Evolutionary conservation across 2,113 vertebrate genomes (phyloP).

Genomic region (Athene noctua): DNA sequence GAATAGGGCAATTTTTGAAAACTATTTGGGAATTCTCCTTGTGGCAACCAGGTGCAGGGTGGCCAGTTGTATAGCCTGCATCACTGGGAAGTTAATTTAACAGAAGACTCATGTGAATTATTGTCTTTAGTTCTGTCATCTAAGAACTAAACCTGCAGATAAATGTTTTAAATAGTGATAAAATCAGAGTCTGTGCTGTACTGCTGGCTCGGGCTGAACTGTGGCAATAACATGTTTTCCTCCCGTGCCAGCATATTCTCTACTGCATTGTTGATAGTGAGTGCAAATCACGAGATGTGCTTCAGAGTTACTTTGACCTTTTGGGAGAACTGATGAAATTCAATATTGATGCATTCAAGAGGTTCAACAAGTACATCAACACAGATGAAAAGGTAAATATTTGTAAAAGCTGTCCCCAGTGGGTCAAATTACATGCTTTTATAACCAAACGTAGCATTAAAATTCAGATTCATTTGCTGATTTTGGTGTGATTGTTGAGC

Average conservation of each 20-base stretch:
- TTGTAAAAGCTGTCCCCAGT: not conserved
- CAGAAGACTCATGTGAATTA: not conserved
- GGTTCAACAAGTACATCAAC: conserved; percentile 98
- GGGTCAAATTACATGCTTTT: not conserved
- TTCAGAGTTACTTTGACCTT: conserved; percentile 98
- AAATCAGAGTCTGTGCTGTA: not conserved
- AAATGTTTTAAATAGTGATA: not conserved
- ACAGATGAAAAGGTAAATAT: conserved; percentile 91
- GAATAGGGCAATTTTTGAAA: not conserved
- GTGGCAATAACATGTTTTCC: not conserved
- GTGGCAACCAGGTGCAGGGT: not conserved
- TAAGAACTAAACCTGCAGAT: not conserved
- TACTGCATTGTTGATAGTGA: conserved; percentile 99
- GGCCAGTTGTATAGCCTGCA: not conserved
- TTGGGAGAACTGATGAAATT: conserved; percentile 99
- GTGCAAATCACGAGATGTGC: conserved; percentile 94
- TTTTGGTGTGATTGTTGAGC: not conserved
- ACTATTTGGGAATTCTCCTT: not conserved
- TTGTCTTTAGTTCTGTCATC: not conserved
- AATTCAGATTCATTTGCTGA: not conserved
- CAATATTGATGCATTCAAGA: conserved; percentile 97
- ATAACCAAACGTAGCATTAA: fast-evolving
- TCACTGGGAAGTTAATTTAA: not conserved
- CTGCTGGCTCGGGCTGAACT: not conserved
- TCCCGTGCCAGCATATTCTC: conserved; percentile 87